phyloP scores from a whole-genome alignment of 2,888 invertebrate species.

The Abrostola triplasia region DNA sequence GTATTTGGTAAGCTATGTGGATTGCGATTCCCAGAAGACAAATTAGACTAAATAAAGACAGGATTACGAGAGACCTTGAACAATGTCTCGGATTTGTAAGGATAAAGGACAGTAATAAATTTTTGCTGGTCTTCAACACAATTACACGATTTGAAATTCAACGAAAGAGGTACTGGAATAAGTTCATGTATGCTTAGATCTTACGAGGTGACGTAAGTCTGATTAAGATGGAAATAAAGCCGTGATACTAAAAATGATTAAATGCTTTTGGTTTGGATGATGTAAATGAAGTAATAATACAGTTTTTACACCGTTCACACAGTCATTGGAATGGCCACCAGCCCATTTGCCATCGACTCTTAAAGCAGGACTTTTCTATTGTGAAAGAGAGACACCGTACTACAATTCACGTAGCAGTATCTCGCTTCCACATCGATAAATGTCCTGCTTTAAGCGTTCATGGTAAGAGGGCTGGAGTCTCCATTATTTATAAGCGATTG shows the following conservation, averaged over 20 bases:
- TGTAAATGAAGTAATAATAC: not conserved
- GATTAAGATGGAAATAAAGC: conserved; percentile 7
- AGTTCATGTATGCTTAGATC: not conserved
- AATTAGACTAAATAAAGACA: conserved; percentile 48
- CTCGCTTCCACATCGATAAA: too few species aligned
- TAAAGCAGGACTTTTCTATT: too few species aligned
- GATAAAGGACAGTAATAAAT: conserved; percentile 50
- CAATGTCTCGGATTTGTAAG: conserved; percentile 49
- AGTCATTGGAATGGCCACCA: too few species aligned
- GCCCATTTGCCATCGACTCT: too few species aligned
- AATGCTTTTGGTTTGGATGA: not conserved
- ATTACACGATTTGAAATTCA: conserved; percentile 24
- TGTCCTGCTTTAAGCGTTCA: too few species aligned
- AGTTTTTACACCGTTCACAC: not conserved
- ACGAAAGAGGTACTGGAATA: not conserved
- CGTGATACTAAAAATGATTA: conserved; percentile 17
- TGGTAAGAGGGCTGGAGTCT: too few species aligned
- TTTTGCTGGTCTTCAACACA: conserved; percentile 40
- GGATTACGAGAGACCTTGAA: conserved; percentile 51
- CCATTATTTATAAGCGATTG: too few species aligned
- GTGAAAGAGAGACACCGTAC: too few species aligned
- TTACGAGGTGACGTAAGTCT: conserved; percentile 7
- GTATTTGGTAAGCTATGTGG: not conserved
- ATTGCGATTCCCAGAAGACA: conserved; percentile 39
- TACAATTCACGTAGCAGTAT: too few species aligned